Percentiles rank a stretch among this genome's conserved stretches.
These are phyloP conservation scores for Portevinia maculata DNA, from an alignment of 2,888 invertebrate genomes.

Conservation along the genomic window DNA sequence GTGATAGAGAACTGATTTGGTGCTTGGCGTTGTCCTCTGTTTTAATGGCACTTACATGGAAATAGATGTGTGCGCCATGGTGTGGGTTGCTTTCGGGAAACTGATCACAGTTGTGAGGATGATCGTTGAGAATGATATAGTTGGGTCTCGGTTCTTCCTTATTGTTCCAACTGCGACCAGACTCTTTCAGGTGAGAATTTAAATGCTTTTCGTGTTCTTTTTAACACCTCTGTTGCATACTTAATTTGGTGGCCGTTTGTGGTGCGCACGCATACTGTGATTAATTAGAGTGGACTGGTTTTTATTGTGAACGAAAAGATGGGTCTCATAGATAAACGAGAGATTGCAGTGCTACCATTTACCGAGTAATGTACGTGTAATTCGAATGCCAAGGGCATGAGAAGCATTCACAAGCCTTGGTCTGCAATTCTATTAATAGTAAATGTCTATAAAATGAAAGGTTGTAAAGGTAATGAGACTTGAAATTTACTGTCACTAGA, in stretches of 20 bases:
- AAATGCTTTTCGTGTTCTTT: slow-evolving; percentile 72
- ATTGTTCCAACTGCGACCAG: background rate
- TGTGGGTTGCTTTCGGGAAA: slow-evolving; percentile 52
- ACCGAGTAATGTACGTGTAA: slow-evolving; percentile 49
- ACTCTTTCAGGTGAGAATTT: slow-evolving; percentile 67
- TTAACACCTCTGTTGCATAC: slow-evolving; percentile 72
- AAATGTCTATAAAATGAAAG: slow-evolving; percentile 5
- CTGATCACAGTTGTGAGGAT: slow-evolving; percentile 50
- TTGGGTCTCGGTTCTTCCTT: background rate
- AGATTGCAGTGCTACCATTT: slow-evolving; percentile 8
- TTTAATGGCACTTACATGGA: slow-evolving; percentile 63
- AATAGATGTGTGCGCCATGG: slow-evolving; percentile 56
- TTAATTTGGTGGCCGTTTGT: slow-evolving; percentile 62
- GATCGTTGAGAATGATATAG: slow-evolving; percentile 37
- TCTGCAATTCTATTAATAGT: slow-evolving; percentile 4
- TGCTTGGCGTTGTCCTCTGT: slow-evolving; percentile 15
- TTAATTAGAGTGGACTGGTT: slow-evolving; percentile 63
- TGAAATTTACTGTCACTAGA: slow-evolving; percentile 19
- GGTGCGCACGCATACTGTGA: slow-evolving; percentile 40
- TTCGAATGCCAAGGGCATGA: slow-evolving; percentile 39
- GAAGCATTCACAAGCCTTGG: slow-evolving; percentile 40
- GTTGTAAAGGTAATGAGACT: background rate
- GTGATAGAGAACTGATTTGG: slow-evolving; percentile 27
- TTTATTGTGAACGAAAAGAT: slow-evolving; percentile 44
- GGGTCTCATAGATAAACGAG: slow-evolving; percentile 20